Base-by-base conservation (phyloP, 2,113 vertebrate genomes). In the Arvicanthis niloticus region DNA sequence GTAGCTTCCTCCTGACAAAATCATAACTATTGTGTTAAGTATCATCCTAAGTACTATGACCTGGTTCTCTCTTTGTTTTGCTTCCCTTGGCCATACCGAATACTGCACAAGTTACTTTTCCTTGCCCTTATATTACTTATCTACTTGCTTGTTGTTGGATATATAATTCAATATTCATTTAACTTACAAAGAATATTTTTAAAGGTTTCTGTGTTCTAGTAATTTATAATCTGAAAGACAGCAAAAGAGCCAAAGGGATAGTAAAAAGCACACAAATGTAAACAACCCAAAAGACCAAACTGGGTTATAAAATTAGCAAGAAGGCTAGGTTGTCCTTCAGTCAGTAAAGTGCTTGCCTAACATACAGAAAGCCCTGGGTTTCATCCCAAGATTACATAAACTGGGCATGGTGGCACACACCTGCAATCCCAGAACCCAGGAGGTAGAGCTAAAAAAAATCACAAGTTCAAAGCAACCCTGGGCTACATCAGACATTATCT, bases 221-320 rank as follows among this genome's bases (percentile, higher is more conserved):
- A 75, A 93, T 86, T 94, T 89, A 86, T 81, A 86, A 76, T 58
- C 67, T 92, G 31, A 92, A 89, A 93, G 22, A 80, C 34, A 91
- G 70, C 45, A 91, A 94, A 3, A 65, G 67, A 53, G 78, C 62
- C 91, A 92, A 77, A 86, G 40, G 75, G 17, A 92, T 3, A 53
- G 51, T 56, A 76, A 94, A 76, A 89, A 19, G 19, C 37, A 95
- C 75, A 3, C 21, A 92, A 89, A 91, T 89, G 13, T 48, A 89
- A 89, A 95, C 7, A 89, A 68, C 90, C 42, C 72, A 82, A 92
- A 34, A 65, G 48, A 80, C 4, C 81, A 31, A 82, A 87, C 26
- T 90, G n/a, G n/a, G 42, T 72, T 72, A 75, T 68, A 88, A 34
- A n/a, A 78, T 53, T 53, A 78, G 51, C 42, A 77, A 77, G 42